Evolutionary conservation across 2,888 invertebrate genomes (phyloP).

Genomic region (Lasiommata megera): DNA sequence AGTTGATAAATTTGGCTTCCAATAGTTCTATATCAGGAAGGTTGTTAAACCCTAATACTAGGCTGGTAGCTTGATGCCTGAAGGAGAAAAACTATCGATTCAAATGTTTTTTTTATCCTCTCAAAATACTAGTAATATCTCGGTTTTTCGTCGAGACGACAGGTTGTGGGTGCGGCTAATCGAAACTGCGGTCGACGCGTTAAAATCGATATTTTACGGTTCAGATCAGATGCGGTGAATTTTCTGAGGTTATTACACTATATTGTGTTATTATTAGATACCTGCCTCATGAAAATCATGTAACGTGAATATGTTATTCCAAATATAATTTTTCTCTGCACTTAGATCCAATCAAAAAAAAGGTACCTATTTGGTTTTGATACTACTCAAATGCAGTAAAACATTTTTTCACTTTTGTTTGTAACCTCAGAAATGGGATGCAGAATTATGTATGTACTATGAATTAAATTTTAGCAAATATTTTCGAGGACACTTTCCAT

Average conservation of each 20-base stretch:
- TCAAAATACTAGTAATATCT: constrained; percentile 19
- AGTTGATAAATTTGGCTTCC: no score
- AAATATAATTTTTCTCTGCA: no score
- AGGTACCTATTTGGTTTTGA: no score
- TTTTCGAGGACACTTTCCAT: no score
- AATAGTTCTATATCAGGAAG: no score
- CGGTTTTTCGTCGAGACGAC: constrained; percentile 37
- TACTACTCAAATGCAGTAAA: no score
- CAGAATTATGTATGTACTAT: no score
- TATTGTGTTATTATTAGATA: constrained; percentile 37
- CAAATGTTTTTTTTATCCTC: constrained; percentile 23
- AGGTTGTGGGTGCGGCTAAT: constrained; percentile 50
- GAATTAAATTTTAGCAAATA: no score
- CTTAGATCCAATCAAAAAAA: no score
- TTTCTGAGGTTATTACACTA: constrained; percentile 52
- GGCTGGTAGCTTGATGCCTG: background rate
- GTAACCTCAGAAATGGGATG: no score
- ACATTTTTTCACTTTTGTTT: no score
- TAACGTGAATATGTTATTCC: background rate
- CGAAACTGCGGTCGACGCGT: constrained; percentile 48
- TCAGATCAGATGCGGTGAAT: constrained; percentile 48
- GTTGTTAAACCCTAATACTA: background rate
- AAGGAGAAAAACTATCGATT: constrained; percentile 30
- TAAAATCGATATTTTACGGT: constrained; percentile 62
- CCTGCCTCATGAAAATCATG: background rate